Conservation (phyloP, 2,113 vertebrate species). For the Solea solea region DNA sequence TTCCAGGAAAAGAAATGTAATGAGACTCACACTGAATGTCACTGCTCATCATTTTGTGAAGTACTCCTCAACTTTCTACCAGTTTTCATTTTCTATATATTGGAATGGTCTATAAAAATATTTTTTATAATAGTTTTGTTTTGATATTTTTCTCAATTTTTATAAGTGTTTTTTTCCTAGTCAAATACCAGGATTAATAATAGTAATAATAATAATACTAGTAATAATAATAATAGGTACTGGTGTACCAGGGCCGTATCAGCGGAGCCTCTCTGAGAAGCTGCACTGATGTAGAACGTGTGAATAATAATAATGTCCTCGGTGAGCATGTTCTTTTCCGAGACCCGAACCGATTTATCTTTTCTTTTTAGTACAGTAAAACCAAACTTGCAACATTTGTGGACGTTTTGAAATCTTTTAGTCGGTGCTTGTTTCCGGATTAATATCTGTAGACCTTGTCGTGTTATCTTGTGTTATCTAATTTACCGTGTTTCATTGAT, state of each 20-base stretch:
- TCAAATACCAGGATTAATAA: slow-evolving; percentile 30
- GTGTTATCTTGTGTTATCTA: slow-evolving; percentile 48
- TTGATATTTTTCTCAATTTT: slow-evolving; percentile 82
- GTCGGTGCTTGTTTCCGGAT: slow-evolving; percentile 62
- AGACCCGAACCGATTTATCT: slow-evolving; percentile 49
- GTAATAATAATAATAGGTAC: slow-evolving; percentile 65
- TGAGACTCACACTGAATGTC: slow-evolving; percentile 69
- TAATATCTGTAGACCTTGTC: slow-evolving; percentile 61
- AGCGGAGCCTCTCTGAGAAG: slow-evolving; percentile 28
- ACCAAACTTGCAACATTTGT: slow-evolving; percentile 75
- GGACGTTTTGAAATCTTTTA: slow-evolving; percentile 73
- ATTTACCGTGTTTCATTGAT: slow-evolving; percentile 73
- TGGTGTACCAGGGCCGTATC: slow-evolving; percentile 59
- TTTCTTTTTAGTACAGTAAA: slow-evolving; percentile 67
- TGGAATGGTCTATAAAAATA: slow-evolving; percentile 72
- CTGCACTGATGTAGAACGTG: neutral
- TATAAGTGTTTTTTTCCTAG: slow-evolving; percentile 78
- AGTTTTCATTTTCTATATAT: slow-evolving; percentile 61
- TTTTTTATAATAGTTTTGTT: slow-evolving; percentile 83
- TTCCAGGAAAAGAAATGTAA: slow-evolving; percentile 40
- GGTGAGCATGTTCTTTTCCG: slow-evolving; percentile 25
- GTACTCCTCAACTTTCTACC: slow-evolving; percentile 62
- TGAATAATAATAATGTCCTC: too few species aligned
- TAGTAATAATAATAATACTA: too few species aligned
- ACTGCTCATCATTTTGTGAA: slow-evolving; percentile 49